These are phyloP conservation scores for Argyrosomus regius DNA, from an alignment of 2,797 vertebrate species.

Conservation along the genomic window DNA sequence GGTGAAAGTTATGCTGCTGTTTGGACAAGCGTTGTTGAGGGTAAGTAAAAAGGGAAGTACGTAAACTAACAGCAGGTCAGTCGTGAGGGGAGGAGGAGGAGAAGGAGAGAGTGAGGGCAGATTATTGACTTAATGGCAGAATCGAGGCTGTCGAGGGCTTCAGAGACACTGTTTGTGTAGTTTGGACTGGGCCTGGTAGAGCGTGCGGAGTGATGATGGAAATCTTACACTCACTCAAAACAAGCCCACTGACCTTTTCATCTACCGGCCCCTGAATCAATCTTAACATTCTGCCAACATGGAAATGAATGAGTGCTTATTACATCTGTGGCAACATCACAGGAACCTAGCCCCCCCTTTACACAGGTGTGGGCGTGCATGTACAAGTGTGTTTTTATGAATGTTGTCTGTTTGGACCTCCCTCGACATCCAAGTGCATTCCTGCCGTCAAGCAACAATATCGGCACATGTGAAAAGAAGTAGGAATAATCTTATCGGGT, in stretches of 20 bases:
- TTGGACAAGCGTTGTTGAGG: constrained; percentile 76
- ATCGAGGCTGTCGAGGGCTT: constrained; percentile 73
- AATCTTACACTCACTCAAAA: constrained; percentile 81
- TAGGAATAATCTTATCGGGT: constrained; percentile 25
- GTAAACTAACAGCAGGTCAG: constrained; percentile 67
- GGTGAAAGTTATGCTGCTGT: constrained; percentile 68
- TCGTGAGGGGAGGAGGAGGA: constrained; percentile 47
- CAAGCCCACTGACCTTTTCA: constrained; percentile 79
- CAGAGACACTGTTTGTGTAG: constrained; percentile 79
- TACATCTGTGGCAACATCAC: constrained; percentile 65
- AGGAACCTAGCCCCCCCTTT: constrained; percentile 30
- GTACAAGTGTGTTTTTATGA: constrained; percentile 29
- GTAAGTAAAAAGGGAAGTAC: constrained; percentile 76
- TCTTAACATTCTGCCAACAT: constrained; percentile 71
- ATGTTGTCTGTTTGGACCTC: constrained; percentile 48
- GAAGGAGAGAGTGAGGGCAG: constrained; percentile 51
- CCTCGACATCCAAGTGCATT: constrained; percentile 31
- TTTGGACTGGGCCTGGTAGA: constrained; percentile 66
- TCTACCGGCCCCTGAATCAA: constrained; percentile 68
- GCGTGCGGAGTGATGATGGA: constrained; percentile 78
- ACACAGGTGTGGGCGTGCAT: constrained; percentile 41
- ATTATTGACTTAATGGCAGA: constrained; percentile 78
- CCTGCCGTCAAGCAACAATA: constrained; percentile 41
- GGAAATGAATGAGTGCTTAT: constrained; percentile 75
- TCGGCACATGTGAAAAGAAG: constrained; percentile 43